Conservation (phyloP, 1,140 invertebrate species). For the Ceratitis capitata region DNA sequence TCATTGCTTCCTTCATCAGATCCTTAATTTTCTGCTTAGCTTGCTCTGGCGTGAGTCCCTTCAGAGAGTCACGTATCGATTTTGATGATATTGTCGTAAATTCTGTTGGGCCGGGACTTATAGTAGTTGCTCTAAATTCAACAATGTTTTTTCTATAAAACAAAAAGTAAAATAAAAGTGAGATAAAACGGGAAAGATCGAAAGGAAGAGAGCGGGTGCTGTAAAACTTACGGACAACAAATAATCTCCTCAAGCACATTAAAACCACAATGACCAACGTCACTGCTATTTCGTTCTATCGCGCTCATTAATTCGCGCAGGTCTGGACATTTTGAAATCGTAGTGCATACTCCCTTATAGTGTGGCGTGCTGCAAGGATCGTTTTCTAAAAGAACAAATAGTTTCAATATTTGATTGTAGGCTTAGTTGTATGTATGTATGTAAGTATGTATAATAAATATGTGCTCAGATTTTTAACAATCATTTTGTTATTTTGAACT, state of each 20-base stretch:
- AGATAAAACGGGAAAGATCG: too few species aligned
- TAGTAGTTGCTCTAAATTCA: background rate
- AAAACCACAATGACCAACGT: constrained; percentile 50
- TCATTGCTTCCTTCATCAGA: background rate
- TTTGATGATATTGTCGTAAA: constrained; percentile 9
- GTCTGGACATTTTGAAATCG: background rate
- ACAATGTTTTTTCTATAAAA: background rate
- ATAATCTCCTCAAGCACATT: constrained; percentile 50
- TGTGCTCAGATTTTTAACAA: too few species aligned
- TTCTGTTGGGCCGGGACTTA: background rate
- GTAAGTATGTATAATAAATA: background rate
- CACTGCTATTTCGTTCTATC: background rate
- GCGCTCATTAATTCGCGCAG: background rate
- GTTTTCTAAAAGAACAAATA: too few species aligned
- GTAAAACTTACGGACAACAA: constrained; percentile 49
- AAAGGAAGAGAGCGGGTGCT: too few species aligned
- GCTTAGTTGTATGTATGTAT: too few species aligned
- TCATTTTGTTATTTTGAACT: too few species aligned
- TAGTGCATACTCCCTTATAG: background rate
- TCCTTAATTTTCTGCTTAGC: background rate
- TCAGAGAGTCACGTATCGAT: background rate
- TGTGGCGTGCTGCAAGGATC: background rate
- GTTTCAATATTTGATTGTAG: too few species aligned
- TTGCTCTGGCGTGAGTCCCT: background rate
- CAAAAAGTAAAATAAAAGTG: too few species aligned